Conservation (phyloP, 64 coral and sea anemone genomes). For the Astreopora myriophthalma region DNA sequence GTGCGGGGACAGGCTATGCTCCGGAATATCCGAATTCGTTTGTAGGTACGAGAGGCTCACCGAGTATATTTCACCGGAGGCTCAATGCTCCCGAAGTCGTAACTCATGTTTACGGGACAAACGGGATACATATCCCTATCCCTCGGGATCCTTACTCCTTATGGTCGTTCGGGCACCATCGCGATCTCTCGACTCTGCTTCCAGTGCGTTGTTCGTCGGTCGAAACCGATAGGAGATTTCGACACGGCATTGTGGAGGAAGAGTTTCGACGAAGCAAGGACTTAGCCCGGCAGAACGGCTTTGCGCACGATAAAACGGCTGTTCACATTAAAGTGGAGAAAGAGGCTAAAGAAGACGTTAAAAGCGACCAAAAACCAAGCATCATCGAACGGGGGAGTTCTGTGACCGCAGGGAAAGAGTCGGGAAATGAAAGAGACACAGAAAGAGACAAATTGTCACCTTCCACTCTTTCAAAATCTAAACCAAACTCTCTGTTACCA, state of each 20-base stretch:
- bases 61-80: background rate
- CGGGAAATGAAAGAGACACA: background rate
- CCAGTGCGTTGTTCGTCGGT: conserved; percentile 62
- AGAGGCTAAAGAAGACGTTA: background rate
- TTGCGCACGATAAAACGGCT: conserved; percentile 13
- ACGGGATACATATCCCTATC: conserved; percentile 8
- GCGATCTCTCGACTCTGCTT: conserved; percentile 55
- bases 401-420: background rate
- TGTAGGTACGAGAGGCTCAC: conserved; percentile 8
- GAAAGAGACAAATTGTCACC: conserved; percentile 26
- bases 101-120: conserved; percentile 37
- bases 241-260: conserved; percentile 13
- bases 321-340: background rate
- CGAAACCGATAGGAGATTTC: conserved; percentile 38
- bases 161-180: conserved; percentile 48
- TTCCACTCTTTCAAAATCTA: conserved; percentile 13
- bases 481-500: background rate
- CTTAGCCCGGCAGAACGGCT: conserved; percentile 7
- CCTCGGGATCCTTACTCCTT: conserved; percentile 44
- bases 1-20: background rate
- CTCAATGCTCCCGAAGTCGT: background rate
- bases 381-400: background rate
- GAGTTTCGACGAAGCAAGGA: conserved; percentile 12
- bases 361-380: conserved; percentile 17
- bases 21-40: conserved; percentile 34